These are phyloP conservation scores for Tromatobia lineatoria DNA, from an alignment of 2,888 invertebrate genomes.

Conservation along the genomic window DNA sequence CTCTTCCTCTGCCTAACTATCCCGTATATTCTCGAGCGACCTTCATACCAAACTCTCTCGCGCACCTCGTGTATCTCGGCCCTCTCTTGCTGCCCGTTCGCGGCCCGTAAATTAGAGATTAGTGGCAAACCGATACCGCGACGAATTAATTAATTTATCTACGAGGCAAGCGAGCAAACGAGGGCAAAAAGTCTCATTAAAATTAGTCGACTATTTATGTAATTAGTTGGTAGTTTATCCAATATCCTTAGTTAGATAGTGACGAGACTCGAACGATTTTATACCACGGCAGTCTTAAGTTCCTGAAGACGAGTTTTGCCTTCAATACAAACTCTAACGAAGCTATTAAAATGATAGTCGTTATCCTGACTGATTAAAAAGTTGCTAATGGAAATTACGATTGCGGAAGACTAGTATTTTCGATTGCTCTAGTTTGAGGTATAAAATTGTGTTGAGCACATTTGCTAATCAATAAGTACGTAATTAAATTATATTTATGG, in stretches of 20 bases:
- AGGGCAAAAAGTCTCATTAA: slow-evolving; percentile 69
- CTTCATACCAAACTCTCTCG: slow-evolving; percentile 60
- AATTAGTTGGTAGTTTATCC: slow-evolving; percentile 66
- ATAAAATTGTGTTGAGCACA: not conserved
- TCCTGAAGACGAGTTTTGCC: slow-evolving; percentile 17
- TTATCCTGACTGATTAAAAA: slow-evolving; percentile 13
- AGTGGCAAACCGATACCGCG: slow-evolving; percentile 67
- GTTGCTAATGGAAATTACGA: slow-evolving; percentile 14
- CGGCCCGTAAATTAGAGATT: slow-evolving; percentile 69
- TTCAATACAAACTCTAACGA: slow-evolving; percentile 36
- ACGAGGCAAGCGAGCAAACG: slow-evolving; percentile 48
- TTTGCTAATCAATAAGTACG: not conserved
- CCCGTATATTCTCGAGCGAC: slow-evolving; percentile 46
- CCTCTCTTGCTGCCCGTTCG: slow-evolving; percentile 52
- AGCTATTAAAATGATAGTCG: slow-evolving; percentile 7
- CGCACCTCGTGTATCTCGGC: slow-evolving; percentile 27
- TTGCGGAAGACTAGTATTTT: not conserved
- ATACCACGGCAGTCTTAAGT: not conserved
- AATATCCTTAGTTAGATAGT: slow-evolving; percentile 33
- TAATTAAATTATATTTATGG: not conserved
- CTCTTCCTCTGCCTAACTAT: slow-evolving; percentile 11
- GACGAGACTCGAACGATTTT: slow-evolving; percentile 53
- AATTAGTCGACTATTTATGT: slow-evolving; percentile 69
- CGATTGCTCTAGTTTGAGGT: not conserved
- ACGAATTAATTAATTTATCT: slow-evolving; percentile 70